These are phyloP conservation scores for Vidua macroura DNA, from an alignment of 2,113 vertebrate species.

Conservation along the genomic window DNA sequence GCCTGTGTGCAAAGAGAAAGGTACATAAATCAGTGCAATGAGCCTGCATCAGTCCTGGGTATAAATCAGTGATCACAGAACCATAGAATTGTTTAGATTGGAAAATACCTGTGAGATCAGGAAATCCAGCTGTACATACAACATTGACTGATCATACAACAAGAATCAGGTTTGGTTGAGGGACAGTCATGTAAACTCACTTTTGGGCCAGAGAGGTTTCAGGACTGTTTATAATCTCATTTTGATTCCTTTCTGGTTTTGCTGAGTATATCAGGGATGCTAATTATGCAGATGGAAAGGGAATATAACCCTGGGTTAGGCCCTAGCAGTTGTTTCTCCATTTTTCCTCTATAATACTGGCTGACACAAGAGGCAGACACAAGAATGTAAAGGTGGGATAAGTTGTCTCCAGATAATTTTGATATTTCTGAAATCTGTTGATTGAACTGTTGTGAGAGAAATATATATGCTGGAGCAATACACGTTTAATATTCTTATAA, in stretches of 20 bases:
- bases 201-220: neutral
- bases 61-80: neutral
- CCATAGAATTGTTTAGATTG: neutral
- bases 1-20: neutral
- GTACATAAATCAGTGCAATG: neutral
- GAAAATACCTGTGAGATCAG: neutral
- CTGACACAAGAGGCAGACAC: neutral
- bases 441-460: accelerated
- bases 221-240: neutral
- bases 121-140: neutral
- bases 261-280: neutral
- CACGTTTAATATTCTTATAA: neutral
- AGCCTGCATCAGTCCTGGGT: neutral
- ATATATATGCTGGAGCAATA: neutral
- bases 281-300: neutral
- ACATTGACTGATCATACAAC: too few relatives aligned
- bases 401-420: neutral
- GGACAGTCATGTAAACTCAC: neutral
- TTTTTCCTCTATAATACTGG: neutral
- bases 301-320: neutral
- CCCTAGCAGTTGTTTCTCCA: accelerated
- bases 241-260: neutral
- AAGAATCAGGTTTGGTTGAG: accelerated
- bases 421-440: neutral
- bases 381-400: neutral